phyloP scores from a whole-genome alignment of 2,888 invertebrate species.

The Beris morrisii region DNA sequence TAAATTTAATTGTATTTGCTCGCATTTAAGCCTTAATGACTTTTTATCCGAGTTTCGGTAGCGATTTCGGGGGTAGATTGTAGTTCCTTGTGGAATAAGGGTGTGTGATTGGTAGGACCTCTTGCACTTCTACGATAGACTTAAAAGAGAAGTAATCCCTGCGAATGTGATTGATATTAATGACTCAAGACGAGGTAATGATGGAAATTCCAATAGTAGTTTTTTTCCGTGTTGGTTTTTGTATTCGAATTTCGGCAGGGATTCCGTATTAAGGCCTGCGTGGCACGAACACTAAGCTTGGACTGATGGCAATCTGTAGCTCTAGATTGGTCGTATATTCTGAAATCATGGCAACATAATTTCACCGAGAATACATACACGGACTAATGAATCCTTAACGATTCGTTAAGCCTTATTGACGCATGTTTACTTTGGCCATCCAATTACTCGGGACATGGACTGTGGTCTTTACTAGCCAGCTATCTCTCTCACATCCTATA shows the following conservation, averaged over 20 bases:
- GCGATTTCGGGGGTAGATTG: not conserved
- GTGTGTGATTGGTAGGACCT: not conserved
- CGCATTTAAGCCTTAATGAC: conserved; percentile 39
- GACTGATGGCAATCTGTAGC: not conserved
- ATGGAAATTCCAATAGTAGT: conserved; percentile 21
- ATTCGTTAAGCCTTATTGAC: conserved; percentile 33
- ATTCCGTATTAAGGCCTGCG: not conserved
- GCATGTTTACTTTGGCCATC: conserved; percentile 11
- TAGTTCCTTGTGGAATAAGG: not conserved
- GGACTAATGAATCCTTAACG: conserved; percentile 35
- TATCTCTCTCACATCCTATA: conserved; percentile 7
- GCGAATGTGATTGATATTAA: conserved; percentile 39
- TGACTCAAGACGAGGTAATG: conserved; percentile 31
- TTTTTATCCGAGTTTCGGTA: conserved; percentile 28
- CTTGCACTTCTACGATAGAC: conserved; percentile 23
- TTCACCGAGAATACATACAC: conserved; percentile 14
- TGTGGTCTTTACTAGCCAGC: too few relatives aligned
- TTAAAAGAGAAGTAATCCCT: conserved; percentile 32
- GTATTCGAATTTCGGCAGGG: not conserved
- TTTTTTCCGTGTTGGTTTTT: conserved; percentile 18
- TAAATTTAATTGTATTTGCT: conserved; percentile 38
- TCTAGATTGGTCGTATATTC: conserved; percentile 15
- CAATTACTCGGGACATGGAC: too few relatives aligned
- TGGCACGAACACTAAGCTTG: not conserved
- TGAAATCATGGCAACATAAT: conserved; percentile 14